Conservation (phyloP, 1,140 invertebrate species). For the Diorhabda sublineata region DNA sequence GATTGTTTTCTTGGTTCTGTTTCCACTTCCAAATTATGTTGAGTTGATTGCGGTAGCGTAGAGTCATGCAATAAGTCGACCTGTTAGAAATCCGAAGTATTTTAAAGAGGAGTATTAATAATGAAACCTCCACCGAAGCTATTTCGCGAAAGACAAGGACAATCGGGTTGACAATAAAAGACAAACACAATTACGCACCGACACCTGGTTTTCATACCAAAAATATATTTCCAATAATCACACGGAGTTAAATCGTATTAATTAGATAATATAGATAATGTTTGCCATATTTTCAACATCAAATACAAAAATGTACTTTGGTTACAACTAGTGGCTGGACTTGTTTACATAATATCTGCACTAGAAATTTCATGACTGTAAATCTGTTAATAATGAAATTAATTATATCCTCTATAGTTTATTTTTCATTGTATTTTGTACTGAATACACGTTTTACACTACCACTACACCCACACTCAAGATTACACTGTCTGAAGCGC, state of each 20-base stretch:
- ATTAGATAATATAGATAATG: constrained; percentile 28
- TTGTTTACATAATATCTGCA: constrained; percentile 13
- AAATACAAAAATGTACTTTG: constrained; percentile 29
- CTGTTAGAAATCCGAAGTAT: constrained; percentile 23
- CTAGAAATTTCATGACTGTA: background rate
- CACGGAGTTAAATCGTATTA: constrained; percentile 33
- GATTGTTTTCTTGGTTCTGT: constrained; percentile 17
- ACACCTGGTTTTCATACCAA: constrained; percentile 36
- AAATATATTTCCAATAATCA: constrained; percentile 46
- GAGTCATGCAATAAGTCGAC: constrained; percentile 25
- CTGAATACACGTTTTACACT: too few species aligned
- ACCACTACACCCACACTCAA: too few species aligned
- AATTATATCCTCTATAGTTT: too few species aligned
- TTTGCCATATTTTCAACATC: constrained; percentile 30
- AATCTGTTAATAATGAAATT: too few species aligned
- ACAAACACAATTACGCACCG: constrained; percentile 16
- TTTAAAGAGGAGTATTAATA: background rate
- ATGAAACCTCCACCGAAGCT: constrained; percentile 17
- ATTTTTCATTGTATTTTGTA: too few species aligned
- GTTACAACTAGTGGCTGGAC: constrained; percentile 22
- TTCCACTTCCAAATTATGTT: constrained; percentile 24
- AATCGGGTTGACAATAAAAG: constrained; percentile 1
- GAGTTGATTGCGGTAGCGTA: constrained; percentile 30
- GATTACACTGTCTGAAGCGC: too few species aligned
- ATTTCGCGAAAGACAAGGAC: constrained; percentile 14